Conservation (phyloP, 2,888 invertebrate species). For the Itoplectis maculator region DNA sequence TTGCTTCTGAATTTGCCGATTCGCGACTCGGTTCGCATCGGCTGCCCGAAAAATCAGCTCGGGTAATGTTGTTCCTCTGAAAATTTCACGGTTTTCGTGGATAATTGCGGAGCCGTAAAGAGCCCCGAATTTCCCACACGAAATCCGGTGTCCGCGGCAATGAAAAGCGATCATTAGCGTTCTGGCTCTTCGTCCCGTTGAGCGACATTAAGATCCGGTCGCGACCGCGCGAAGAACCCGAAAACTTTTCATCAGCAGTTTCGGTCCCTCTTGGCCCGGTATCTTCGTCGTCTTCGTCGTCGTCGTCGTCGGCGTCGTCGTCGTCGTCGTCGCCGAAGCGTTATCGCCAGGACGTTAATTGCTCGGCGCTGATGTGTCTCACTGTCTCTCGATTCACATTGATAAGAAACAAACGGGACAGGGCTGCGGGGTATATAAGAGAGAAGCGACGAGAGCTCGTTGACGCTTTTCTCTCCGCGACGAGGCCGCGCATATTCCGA, state of each 20-base stretch:
- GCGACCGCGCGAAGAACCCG: constrained; percentile 8
- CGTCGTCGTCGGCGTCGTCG: constrained; percentile 3
- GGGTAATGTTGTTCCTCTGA: background rate
- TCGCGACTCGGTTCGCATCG: background rate
- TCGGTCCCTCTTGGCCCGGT: constrained; percentile 9
- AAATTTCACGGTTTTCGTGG: background rate
- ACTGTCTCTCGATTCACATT: constrained; percentile 40
- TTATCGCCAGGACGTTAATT: constrained; percentile 63
- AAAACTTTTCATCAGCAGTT: constrained; percentile 26
- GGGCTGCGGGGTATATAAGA: constrained; percentile 29
- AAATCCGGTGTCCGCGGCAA: background rate
- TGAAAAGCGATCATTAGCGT: constrained; percentile 7
- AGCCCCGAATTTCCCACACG: background rate
- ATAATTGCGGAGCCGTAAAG: background rate
- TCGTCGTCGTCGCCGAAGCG: constrained; percentile 39
- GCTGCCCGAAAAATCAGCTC: background rate
- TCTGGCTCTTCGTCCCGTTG: background rate
- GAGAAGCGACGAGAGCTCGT: constrained; percentile 15
- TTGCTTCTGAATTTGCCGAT: too few species aligned
- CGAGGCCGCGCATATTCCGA: constrained; percentile 15
- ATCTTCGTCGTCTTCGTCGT: constrained; percentile 3
- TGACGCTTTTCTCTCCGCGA: constrained; percentile 17
- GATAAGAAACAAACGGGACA: constrained; percentile 58
- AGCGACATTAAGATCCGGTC: background rate
- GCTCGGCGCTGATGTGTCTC: constrained; percentile 49